Conservation (phyloP, 2,797 vertebrate species). For the Pangasius sanitwongsei region DNA sequence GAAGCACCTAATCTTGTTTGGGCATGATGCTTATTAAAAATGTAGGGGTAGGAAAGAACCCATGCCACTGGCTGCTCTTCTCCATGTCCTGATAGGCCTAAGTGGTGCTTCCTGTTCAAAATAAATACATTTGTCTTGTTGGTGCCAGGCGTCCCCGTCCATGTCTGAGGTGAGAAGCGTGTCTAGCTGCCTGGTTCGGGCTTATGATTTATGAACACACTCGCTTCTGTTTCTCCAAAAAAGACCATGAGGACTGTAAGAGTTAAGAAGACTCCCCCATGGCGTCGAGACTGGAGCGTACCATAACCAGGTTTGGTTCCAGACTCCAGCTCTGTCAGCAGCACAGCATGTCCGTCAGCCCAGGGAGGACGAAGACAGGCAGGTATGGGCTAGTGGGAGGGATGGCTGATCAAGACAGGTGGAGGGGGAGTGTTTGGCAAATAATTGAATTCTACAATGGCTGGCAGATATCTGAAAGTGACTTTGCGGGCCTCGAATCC, state of each 20-base stretch:
- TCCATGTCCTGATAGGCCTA: constrained; percentile 72
- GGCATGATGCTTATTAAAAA: constrained; percentile 83
- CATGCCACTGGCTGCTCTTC: constrained; percentile 48
- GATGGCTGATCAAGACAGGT: constrained; percentile 47
- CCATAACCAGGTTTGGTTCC: not conserved
- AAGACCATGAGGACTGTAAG: constrained; percentile 62
- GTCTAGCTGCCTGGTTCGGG: constrained; percentile 68
- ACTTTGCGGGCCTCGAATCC: constrained; percentile 80
- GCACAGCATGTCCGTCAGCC: constrained; percentile 57
- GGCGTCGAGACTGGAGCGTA: constrained; percentile 13
- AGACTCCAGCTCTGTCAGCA: constrained; percentile 57
- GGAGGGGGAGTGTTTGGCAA: constrained; percentile 65
- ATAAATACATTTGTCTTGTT: constrained; percentile 84
- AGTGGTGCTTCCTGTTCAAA: constrained; percentile 71
- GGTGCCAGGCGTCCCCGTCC: constrained; percentile 48
- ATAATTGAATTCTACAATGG: constrained; percentile 84
- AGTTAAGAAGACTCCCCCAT: constrained; percentile 57
- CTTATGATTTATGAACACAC: constrained; percentile 77
- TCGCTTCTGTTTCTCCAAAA: constrained; percentile 52
- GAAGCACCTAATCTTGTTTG: constrained; percentile 83
- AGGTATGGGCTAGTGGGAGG: constrained; percentile 58
- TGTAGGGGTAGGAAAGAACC: constrained; percentile 76
- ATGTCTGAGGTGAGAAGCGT: constrained; percentile 74
- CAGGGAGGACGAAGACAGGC: constrained; percentile 60
- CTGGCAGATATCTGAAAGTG: constrained; percentile 86